phyloP scores from a whole-genome alignment of 2,113 vertebrate species.

The Amazona guildingii region DNA sequence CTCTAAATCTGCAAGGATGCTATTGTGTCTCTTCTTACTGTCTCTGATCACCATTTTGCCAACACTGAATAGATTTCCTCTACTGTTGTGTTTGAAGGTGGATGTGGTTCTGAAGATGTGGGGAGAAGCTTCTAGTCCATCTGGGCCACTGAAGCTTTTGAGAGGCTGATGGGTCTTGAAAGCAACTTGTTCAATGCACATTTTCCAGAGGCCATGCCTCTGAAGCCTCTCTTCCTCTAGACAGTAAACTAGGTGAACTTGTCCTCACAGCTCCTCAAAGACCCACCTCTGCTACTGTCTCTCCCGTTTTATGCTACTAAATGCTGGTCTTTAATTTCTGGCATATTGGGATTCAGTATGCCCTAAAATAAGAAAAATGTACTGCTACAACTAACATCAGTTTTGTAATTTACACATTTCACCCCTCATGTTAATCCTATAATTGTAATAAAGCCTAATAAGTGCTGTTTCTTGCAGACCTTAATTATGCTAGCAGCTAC shows the following conservation, averaged over 20 bases:
- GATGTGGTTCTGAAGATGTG: not conserved
- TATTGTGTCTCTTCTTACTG: not conserved
- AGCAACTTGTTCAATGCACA: not conserved
- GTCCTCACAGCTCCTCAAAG: not conserved
- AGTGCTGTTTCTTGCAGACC: not conserved
- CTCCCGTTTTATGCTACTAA: not conserved
- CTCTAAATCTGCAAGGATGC: accelerated
- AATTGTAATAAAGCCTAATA: not conserved
- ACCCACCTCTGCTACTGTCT: not conserved
- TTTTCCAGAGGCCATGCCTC: not conserved
- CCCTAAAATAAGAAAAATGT: not conserved
- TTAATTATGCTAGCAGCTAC: not conserved
- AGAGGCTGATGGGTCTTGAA: not conserved
- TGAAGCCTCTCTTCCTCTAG: not conserved
- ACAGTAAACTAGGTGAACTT: not conserved
- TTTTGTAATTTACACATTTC: not conserved
- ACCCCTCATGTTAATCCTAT: not conserved
- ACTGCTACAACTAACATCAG: not conserved
- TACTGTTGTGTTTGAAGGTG: not conserved
- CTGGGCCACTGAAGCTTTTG: not conserved
- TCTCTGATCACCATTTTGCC: not conserved
- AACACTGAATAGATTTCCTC: not conserved
- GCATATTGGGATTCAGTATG: not conserved
- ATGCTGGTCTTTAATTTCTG: not conserved
- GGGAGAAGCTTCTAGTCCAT: not conserved